Base-by-base conservation (phyloP, 2,888 invertebrate genomes). In the Alloscopus bannaensis region DNA sequence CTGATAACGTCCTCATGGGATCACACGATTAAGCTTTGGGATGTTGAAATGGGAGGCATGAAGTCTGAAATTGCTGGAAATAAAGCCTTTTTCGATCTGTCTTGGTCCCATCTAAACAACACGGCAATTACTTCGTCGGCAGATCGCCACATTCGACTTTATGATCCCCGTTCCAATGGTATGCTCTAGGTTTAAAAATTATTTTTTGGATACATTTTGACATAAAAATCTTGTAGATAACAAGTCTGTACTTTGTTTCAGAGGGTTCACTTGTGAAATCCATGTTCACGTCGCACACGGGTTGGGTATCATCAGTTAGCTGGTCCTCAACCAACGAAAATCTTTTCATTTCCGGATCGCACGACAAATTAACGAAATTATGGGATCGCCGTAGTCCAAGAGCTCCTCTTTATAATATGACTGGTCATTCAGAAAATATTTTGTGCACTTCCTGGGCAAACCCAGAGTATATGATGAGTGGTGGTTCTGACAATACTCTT, bases 351-450 rank as follows among this genome's bases (percentile, higher is more conserved):
- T 98, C 98, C 0, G 97, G 96, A 1, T 94, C 96, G 0, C 96
- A 97, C 87, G 99, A 99, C 87, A 92, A 93, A 84, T 90, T 93
- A 81, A 93, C 97, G 79, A 99, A 99, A 89, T 90, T 99, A 62
- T 99, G 99, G 99, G 99, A 99, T 89, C 93, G 93, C 3, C 91
- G 98, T 88, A 96, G 94, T 88, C 94, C 96, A 0, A 94, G 94
- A 87, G 95, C 96, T 0, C 95, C 98, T 0, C 90, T 99, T 0
- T 99, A 94, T 88, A 96, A 99, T 88, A 90, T 99, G 86, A 92
- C 93, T 69, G 98, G 98, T 0, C 99, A 99, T 88, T 94, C 95
- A 87, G 98, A 97, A 87, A 97, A 96, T 89, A 94, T 97, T 4
- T 90, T 99, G 65, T 94, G 95, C 88, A 95, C 96, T 85, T 96